Base-by-base conservation (phyloP, 2,888 invertebrate species). In the Euproctis similis region DNA sequence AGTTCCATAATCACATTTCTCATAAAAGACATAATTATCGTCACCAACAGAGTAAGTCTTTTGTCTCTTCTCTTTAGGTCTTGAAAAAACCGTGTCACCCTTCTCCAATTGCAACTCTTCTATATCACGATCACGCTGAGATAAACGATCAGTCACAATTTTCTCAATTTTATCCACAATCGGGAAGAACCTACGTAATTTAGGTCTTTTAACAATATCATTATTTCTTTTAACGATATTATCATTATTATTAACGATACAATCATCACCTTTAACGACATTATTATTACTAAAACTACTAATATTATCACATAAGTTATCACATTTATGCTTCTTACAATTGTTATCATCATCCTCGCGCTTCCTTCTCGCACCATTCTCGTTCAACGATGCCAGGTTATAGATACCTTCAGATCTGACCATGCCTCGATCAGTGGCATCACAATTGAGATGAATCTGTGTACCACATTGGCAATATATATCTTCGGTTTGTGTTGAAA, bases 311-410 rank as follows among this genome's bases (percentile, higher is more conserved):
- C 50, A 50, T 36, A 32, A 20, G 24, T 32, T 82, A 82, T 84
- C 84, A 82, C 82, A 84, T 76, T 84, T 82, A 53, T 64, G 77
- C 73, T 82, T 82, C 49, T 80, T 76, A 38, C 69, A 53, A 50
- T 62, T 53, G 34, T 68, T 72, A 6, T 60, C 67, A 18, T 66
- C 70, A 2, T 69, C 71, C 13, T 66, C 68, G 20, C 61, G 61
- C 52, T 66, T 70, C 24, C 69, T 45, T 18, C 73, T 51, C 5
- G 60, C 64, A 5, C 68, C 68, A 23, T 59, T 65, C 26, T 68
- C 43, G 24, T 25, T 50, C 28, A 25, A 25, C 0, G 36, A 40
- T 2, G 41, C 55, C 8, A 84, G 30, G 26, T 85, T 59, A 44
- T 81, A 81, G 26, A 59, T 81, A 1, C 54, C 82, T n/a, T 74